phyloP scores from a whole-genome alignment of 2,113 vertebrate species.

The Morone saxatilis region DNA sequence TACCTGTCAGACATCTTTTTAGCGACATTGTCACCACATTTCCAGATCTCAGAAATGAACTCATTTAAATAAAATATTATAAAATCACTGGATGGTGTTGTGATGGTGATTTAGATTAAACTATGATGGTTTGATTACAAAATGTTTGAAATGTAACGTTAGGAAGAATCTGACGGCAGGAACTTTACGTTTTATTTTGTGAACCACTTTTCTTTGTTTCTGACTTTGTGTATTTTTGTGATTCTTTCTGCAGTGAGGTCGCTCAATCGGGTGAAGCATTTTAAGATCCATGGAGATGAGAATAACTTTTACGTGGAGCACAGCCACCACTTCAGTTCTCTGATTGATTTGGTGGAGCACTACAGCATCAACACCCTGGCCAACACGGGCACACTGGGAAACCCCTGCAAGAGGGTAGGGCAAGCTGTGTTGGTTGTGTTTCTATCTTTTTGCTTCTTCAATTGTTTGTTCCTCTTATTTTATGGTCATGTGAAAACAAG shows the following conservation, averaged over 20 bases:
- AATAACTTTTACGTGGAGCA: conserved; percentile 72
- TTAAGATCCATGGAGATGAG: conserved; percentile 69
- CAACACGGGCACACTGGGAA: conserved; percentile 59
- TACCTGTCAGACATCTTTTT: too few relatives aligned
- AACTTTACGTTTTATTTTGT: background rate
- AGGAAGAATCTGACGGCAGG: too few relatives aligned
- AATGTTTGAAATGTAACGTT: too few relatives aligned
- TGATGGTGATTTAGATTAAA: too few relatives aligned
- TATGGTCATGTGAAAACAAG: background rate
- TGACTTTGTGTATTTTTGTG: background rate
- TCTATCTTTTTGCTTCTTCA: background rate
- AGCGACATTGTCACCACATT: too few relatives aligned
- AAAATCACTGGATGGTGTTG: too few relatives aligned
- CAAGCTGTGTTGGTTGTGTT: too few relatives aligned
- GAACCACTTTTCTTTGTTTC: background rate
- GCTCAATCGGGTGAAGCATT: conserved; percentile 79
- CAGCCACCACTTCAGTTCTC: conserved; percentile 66
- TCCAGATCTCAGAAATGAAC: too few relatives aligned
- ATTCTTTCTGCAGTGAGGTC: conserved; percentile 68
- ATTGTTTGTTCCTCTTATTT: background rate
- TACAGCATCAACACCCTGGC: conserved; percentile 76
- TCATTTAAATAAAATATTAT: too few relatives aligned
- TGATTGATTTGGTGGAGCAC: conserved; percentile 78
- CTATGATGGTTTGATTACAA: too few relatives aligned
- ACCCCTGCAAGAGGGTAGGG: conserved; percentile 84